Percentiles rank a stretch among this genome's conserved stretches.
Evolutionary conservation across 2,888 invertebrate genomes (phyloP).

Genomic region (Chymomyza caudatula): DNA sequence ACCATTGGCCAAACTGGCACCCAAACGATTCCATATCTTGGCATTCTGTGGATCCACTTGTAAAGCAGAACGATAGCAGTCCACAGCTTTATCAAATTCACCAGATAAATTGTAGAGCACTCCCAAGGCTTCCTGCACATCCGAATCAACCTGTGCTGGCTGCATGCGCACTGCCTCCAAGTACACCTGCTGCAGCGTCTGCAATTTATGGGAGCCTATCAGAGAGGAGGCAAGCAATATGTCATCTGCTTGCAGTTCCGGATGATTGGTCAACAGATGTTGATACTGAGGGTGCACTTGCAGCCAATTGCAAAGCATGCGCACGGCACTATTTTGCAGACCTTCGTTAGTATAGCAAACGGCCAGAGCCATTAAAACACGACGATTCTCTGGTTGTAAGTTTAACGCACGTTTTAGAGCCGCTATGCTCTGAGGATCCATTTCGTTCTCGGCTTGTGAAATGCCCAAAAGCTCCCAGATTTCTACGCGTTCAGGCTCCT

Average conservation of each 20-base stretch:
- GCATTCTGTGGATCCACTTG: constrained; percentile 88
- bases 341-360: constrained; percentile 98
- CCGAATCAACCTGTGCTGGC: constrained; percentile 87
- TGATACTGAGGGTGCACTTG: constrained; percentile 89
- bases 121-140: constrained; percentile 95
- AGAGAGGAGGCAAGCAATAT: constrained; percentile 78
- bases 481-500: constrained; percentile 87
- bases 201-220: constrained; percentile 77
- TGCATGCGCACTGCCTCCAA: constrained; percentile 88
- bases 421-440: constrained; percentile 93
- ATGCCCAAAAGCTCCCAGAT: constrained; percentile 93
- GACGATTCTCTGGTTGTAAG: constrained; percentile 87
- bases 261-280: constrained; percentile 80
- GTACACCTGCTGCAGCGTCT: constrained; percentile 86
- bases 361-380: constrained; percentile 92
- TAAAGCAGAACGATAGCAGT: constrained; percentile 95
- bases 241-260: constrained; percentile 40
- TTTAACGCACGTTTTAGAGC: constrained; percentile 92
- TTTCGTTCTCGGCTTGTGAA: constrained; percentile 98
- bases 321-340: constrained; percentile 92
- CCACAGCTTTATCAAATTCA: constrained; percentile 97
- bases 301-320: constrained; percentile 88
- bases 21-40: constrained; percentile 96
- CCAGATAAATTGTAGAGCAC: constrained; percentile 96
- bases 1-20: constrained; percentile 98